Base-by-base conservation (phyloP, 2,113 vertebrate genomes). In the Pycnonotus jocosus region DNA sequence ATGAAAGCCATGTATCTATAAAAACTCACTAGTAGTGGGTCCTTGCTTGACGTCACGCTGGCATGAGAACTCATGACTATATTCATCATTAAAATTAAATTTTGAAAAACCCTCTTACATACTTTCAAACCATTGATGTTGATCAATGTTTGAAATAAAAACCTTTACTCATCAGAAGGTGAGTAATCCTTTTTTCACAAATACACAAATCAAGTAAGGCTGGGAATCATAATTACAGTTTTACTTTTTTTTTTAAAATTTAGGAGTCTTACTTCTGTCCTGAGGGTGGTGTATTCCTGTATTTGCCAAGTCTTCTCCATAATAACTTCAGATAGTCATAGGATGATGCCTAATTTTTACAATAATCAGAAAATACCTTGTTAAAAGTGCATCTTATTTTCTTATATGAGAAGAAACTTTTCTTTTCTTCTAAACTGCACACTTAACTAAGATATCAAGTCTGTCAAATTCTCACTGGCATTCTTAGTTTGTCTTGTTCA, bases 101-200 rank as follows among this genome's bases (percentile, higher is more conserved):
- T 51, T 38, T 6, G 23, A n/a, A 74, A 73, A 35, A 17, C 0
- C 0, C 3, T 8, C 10, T 78, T 82, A 35, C 8, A 33, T 23
- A 45, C 13, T 24, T 80, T 80, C 31, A 85, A 57, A 69, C 80
- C 7, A 23, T 6, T 84, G 7, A 40, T 51, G 53, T 44, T 51
- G 42, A 50, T 68, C 20, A 53, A 2, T 74, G 17, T 47, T 82
- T 31, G 15, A 76, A 61, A 69, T 69, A 30, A 40, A 54, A 47
- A 68, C 9, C 11, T 68, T 68, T 74, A 35, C 11, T 68, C 28
- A 35, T 38, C 13, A 74, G 40, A 60, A 53, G 20, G 9, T 68
- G 8, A 58, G 3, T 81, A 84, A 84, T 51, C 24, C 1, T 81
- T 38, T 64, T 64, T 78, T 61, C 53, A 70, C 15, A 54, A 68